phyloP scores from a whole-genome alignment of 2,113 vertebrate species.

The Bufo gargarizans region DNA sequence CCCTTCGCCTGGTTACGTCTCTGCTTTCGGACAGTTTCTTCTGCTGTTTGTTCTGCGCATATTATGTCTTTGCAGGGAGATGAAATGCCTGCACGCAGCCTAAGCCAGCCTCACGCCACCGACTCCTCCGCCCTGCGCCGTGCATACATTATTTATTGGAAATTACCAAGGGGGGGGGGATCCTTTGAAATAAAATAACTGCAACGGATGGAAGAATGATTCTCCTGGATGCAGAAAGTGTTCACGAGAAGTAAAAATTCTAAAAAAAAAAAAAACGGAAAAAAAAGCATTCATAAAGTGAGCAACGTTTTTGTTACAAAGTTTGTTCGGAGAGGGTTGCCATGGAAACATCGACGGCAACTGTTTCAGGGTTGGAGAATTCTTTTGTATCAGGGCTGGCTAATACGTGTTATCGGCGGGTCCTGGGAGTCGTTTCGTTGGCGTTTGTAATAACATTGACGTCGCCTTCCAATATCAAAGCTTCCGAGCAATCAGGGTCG shows the following conservation, averaged over 20 bases:
- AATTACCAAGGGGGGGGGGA: not conserved
- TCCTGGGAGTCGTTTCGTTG: slow-evolving; percentile 42
- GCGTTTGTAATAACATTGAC: slow-evolving; percentile 46
- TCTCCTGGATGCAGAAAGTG: not conserved
- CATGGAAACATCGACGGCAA: slow-evolving; percentile 33
- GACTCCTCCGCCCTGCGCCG: not conserved
- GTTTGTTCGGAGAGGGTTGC: slow-evolving; percentile 28
- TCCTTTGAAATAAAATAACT: not conserved
- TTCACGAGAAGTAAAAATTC: not conserved
- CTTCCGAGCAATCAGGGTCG: not conserved
- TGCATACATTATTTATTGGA: not conserved
- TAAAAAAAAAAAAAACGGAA: slow-evolving; percentile 12
- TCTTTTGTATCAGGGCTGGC: not conserved
- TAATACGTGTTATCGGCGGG: slow-evolving; percentile 30
- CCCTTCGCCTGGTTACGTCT: not conserved
- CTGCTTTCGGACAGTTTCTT: not conserved
- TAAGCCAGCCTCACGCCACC: too few relatives aligned
- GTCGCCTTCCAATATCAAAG: slow-evolving; percentile 12
- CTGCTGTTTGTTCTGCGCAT: not conserved
- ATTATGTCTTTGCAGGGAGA: not conserved
- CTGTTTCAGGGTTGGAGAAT: slow-evolving; percentile 10
- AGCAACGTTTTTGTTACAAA: not conserved
- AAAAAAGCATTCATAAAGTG: slow-evolving; percentile 32
- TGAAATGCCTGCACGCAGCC: not conserved
- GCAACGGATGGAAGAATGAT: not conserved